Evolutionary conservation across 2,797 vertebrate genomes (phyloP), one percentile per base, ranked within the genome.

Genomic region (Karalla daura): DNA sequence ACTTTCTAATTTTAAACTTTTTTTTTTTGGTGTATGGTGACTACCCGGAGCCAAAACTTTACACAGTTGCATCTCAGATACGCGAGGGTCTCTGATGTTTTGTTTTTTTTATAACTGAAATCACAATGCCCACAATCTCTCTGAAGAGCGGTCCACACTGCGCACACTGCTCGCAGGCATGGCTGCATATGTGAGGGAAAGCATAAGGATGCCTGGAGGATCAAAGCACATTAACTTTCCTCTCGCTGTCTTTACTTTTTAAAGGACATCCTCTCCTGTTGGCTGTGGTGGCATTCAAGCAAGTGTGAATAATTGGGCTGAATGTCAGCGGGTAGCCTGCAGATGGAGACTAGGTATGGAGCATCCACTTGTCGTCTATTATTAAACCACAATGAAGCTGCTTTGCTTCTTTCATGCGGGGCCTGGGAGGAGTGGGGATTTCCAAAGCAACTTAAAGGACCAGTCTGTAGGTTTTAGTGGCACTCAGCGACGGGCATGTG

Each of bases 321-420:
- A 92, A 93, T 90, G 90, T 92, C 89, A 93, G 85, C 49, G 74
- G 86, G 87, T 79, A 74, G 86, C 84, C 84, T 84, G 81, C 81
- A 83, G 74, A 86, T 70, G 78, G 83, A 83, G 61, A 36, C 65
- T 50, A 83, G 81, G 78, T 86, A 88, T 61, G 62, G 66, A 84
- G 71, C 70, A 77, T 74, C 70, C 79, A 52, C 77, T 83, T 73
- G 62, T 76, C 61, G 78, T 85, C 61, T 78, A 78, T 86, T 82
- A 88, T 83, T 65, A 73, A 86, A 62, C 70, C 66, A 81, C 74
- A 72, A 70, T 70, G 45, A 74, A 58, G 69, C 74, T 46, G 69
- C 25, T 80, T 62, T 70, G 67, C 50, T 45, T 60, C 53, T 51
- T 49, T 51, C 23, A 55, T 46, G 53, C 30, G 32, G 9, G 51